Percentiles rank a stretch among this genome's conserved stretches.
Conservation (phyloP, 2,888 invertebrate genomes). For the Lagria hirta region DNA sequence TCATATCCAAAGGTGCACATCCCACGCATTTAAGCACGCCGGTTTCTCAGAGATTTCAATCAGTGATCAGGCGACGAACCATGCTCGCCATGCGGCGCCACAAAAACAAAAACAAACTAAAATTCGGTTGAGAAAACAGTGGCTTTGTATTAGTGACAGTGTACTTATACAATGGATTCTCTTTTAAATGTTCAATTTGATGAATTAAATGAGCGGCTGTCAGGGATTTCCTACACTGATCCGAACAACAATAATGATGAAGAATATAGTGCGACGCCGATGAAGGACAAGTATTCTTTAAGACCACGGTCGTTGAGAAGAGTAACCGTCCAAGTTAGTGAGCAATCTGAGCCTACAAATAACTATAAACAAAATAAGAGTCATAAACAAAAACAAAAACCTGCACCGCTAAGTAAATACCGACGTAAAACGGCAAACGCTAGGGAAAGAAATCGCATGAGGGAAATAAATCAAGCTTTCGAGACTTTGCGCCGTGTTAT, state of each 20-base stretch:
- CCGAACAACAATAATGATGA: slow-evolving; percentile 53
- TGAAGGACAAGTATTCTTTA: slow-evolving; percentile 66
- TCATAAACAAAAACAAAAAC: slow-evolving; percentile 62
- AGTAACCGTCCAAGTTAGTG: slow-evolving; percentile 52
- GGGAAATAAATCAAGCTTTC: slow-evolving; percentile 88
- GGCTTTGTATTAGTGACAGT: slow-evolving; percentile 25
- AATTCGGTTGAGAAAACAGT: slow-evolving; percentile 15
- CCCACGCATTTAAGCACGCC: slow-evolving; percentile 13
- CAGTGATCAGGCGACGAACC: slow-evolving; percentile 28
- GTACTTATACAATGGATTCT: too few relatives aligned
- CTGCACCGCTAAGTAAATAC: slow-evolving; percentile 83
- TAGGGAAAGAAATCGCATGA: slow-evolving; percentile 82
- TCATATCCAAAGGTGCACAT: slow-evolving; percentile 27
- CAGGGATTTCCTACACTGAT: slow-evolving; percentile 45
- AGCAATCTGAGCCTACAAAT: slow-evolving; percentile 34
- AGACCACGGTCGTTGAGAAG: slow-evolving; percentile 66
- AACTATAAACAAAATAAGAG: slow-evolving; percentile 32
- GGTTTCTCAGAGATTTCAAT: slow-evolving; percentile 27
- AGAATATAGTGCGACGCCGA: slow-evolving; percentile 27
- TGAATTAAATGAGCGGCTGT: slow-evolving; percentile 33
- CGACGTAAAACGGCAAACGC: slow-evolving; percentile 88
- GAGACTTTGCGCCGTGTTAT: slow-evolving; percentile 77
- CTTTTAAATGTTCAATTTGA: slow-evolving; percentile 40
- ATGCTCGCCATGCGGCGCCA: slow-evolving; percentile 7
- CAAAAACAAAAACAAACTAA: slow-evolving; percentile 13